These are phyloP conservation scores for Leptosomus discolor DNA, from an alignment of 2,113 vertebrate species.

Conservation along the genomic window DNA sequence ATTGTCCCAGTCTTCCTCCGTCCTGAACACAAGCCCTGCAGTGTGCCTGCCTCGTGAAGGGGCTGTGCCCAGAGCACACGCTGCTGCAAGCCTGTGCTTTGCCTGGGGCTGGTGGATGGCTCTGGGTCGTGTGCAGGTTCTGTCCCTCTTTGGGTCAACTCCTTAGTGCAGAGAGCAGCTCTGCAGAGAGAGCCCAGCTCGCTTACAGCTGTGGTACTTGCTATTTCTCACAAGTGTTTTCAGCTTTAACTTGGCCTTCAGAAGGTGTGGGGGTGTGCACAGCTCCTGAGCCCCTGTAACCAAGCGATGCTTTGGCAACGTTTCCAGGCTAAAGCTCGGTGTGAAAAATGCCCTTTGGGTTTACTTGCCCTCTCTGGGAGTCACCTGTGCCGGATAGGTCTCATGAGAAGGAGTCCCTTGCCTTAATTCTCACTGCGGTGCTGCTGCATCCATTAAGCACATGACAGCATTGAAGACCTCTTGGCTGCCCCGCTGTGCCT, in stretches of 20 bases:
- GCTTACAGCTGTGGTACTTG: background rate
- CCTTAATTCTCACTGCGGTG: background rate
- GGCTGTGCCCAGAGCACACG: background rate
- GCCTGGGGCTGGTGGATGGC: background rate
- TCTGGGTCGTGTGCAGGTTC: background rate
- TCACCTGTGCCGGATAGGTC: background rate
- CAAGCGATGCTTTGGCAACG: background rate
- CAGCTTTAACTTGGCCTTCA: background rate
- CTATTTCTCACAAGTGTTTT: background rate
- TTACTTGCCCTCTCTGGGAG: background rate
- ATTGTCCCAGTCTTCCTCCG: background rate
- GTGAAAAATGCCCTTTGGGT: background rate
- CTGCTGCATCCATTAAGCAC: background rate
- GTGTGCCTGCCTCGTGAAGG: background rate
- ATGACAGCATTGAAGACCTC: background rate
- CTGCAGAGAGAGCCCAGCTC: background rate
- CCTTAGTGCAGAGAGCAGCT: background rate
- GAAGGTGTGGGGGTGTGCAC: background rate
- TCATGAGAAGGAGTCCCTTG: background rate
- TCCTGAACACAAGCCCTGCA: background rate
- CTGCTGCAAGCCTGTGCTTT: background rate
- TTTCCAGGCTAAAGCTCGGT: background rate
- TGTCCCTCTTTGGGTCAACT: background rate
- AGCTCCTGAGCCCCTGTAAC: background rate
- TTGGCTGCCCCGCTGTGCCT: fast-evolving